Evolutionary conservation across 2,888 invertebrate species (phyloP), one percentile per base, ranked within the genome.

Genomic region (Byasa hedistus): DNA sequence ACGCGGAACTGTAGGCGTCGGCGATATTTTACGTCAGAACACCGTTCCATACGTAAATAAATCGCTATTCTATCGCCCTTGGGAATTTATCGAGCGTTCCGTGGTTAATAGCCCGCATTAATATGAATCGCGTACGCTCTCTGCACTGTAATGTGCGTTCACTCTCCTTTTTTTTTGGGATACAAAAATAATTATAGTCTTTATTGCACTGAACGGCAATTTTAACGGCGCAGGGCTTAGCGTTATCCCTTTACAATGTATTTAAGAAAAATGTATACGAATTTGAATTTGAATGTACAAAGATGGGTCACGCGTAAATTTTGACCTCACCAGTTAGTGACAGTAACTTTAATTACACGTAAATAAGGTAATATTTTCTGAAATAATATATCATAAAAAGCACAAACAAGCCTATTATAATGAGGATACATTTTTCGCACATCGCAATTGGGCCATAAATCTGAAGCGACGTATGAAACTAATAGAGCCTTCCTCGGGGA

Each of bases 31-130:
- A 76, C 57, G 59, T 39, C 65, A 57, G 65, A 48, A 68, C 56
- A 69, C 64, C 69, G 69, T 58, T 65, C 75, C 76, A 77, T 79
- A 78, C 79, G 77, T 77, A 79, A 79, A 82, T 79, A 82, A 85
- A 85, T 84, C 81, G 85, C 76, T 79, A 79, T 83, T 82, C 84
- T 81, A 84, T 85, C 81, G 84, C 83, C 77, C 69, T 62, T 57
- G 57, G 69, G 73, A 79, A 75, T 84, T 83, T 81, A 83, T 82
- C 77, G 82, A 76, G 76, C 80, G 80, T 76, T 75, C 76, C 68
- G 70, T 72, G 75, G 76, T 79, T 87, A 87, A 87, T 87, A 84
- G 85, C 78, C 64, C 74, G 76, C 82, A 86, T 86, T 86, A 85
- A 85, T 87, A 86, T 82, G 67, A 67, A 67, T 67, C 67, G 67